phyloP scores from a whole-genome alignment of 53 echinoderm and acorn worm species.

The Zoroaster sp. region DNA sequence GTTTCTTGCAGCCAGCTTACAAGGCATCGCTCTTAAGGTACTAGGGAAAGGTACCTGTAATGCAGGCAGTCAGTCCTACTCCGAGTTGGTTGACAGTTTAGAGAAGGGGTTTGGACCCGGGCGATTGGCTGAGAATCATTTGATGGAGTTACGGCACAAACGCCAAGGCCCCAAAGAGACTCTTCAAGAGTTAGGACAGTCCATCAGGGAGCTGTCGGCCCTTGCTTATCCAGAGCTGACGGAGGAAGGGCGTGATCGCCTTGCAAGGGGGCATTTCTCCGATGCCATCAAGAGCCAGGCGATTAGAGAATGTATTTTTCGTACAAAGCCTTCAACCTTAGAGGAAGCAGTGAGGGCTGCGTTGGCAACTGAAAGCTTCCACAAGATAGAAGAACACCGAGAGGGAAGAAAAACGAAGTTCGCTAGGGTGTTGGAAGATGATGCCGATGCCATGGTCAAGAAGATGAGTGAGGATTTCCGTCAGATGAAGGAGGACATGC shows the following conservation, averaged over 20 bases:
- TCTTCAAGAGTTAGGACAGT: constrained; percentile 51
- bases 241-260: constrained; percentile 40
- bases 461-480: background rate
- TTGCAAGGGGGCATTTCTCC: constrained; percentile 56
- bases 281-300: constrained; percentile 40
- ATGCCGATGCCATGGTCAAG: background rate
- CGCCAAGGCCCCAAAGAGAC: constrained; percentile 39
- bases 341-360: constrained; percentile 45
- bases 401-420: background rate
- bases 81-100: constrained; percentile 10
- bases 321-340: constrained; percentile 1
- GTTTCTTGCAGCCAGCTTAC: constrained; percentile 44
- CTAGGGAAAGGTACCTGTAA: background rate
- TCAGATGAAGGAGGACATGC: background rate
- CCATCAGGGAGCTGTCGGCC: constrained; percentile 29
- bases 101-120: constrained; percentile 53
- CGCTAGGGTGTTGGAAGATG: background rate
- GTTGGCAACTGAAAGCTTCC: constrained; percentile 2
- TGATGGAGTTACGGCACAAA: constrained; percentile 35
- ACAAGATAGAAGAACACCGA: background rate
- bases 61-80: background rate
- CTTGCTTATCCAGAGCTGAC: constrained; percentile 46
- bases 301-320: constrained; percentile 22
- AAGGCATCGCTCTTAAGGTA: constrained; percentile 19
- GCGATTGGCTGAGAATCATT: constrained; percentile 7